Evolutionary conservation across 2,113 vertebrate species (phyloP).

Genomic region (Orcinus orca): DNA sequence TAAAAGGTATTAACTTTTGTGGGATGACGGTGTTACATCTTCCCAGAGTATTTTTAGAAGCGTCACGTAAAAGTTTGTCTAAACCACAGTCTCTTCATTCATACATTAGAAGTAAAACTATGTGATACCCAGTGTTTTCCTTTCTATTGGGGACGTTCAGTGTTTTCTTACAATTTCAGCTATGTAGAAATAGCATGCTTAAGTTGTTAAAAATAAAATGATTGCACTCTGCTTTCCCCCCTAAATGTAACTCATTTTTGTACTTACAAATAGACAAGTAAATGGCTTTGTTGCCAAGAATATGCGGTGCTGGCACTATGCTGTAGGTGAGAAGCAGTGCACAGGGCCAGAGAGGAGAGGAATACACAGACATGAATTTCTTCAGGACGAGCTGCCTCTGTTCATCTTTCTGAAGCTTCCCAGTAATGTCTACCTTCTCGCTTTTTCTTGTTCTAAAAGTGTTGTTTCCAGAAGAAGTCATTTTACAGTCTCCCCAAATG

Average conservation of each 20-base stretch:
- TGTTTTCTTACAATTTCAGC: not conserved
- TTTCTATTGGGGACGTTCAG: not conserved
- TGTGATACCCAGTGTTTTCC: not conserved
- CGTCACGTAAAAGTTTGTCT: not conserved
- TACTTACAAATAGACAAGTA: not conserved
- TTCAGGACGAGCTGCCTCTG: not conserved
- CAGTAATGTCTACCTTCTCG: not conserved
- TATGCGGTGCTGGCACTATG: accelerated
- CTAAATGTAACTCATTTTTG: not conserved
- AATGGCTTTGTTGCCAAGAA: not conserved
- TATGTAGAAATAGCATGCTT: not conserved
- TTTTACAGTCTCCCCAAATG: constrained; percentile 79
- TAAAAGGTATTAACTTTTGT: constrained; percentile 82
- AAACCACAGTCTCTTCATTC: not conserved
- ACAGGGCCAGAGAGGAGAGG: no score
- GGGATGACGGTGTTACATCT: not conserved
- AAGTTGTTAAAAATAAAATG: not conserved
- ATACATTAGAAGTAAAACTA: not conserved
- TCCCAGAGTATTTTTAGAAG: not conserved
- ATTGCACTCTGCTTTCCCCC: not conserved
- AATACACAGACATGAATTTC: accelerated
- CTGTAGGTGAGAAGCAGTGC: not conserved
- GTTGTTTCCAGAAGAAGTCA: constrained; percentile 82
- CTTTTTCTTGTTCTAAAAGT: constrained; percentile 75
- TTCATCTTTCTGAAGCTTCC: not conserved